Base-by-base conservation (phyloP, 2,888 invertebrate species). In the Cataglyphis altisquamis region DNA sequence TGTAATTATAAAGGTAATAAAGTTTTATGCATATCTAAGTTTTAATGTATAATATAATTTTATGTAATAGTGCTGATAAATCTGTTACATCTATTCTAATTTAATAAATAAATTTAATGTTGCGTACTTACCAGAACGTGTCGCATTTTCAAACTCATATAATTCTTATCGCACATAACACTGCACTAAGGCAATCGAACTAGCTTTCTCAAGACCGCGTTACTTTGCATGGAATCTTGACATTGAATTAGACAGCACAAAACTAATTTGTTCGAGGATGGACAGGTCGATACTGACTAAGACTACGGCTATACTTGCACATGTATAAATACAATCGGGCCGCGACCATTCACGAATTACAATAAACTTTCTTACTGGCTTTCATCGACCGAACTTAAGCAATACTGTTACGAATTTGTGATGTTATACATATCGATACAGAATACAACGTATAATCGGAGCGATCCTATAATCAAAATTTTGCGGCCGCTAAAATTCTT, bases 361-460 rank as follows among this genome's bases (percentile, higher is more conserved):
- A 95, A 95, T 95, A 93, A 94, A 94, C 95, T 94, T 95, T 95
- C 95, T 94, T 95, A 89, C 90, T 91, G 89, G 93, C 94, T 95
- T 95, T 94, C 94, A 93, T 94, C 94, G 94, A 92, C 93, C 90
- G 88, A 87, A 90, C 93, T 94, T 94, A 90, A 92, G 94, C 94
- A 94, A 94, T 89, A 92, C 90, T 93, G 92, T 93, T 93, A 93
- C 93, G 92, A 91, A 93, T 94, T 92, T 91, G 90, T 91, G 89
- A 92, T 92, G 91, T 91, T 93, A 92, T 90, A 93, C 89, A 91
- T 92, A 92, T 91, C 88, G 90, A 88, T 90, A 87, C 75, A 82
- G 80, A 87, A 74, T 84, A 70, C 63, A 81, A 87, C 83, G 84
- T 77, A 84, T 41, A 77, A 72, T 72, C 84, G 36, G 29, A 32